Evolutionary conservation across 2,113 vertebrate species (phyloP), one percentile per base, ranked within the genome.

Genomic region (Romanogobio albipinnatus): DNA sequence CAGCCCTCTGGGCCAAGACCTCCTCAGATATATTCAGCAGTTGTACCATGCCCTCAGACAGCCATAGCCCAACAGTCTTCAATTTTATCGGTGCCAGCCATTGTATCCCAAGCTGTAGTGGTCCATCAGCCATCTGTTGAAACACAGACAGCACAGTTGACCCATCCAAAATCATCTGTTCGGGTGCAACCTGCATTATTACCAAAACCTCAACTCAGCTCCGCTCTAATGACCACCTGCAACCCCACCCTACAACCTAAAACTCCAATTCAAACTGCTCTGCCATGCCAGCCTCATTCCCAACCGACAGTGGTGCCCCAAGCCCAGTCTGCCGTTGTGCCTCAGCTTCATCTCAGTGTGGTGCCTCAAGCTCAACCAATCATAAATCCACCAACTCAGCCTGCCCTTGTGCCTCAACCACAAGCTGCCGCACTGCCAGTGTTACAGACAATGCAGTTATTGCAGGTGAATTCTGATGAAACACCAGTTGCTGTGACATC

Each of bases 371-470:
- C 82, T 62, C 93, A 93, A 86, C 66, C 89, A 79, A 76, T 83
- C 56, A 71, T 85, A 8, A 77, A 87, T 82, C 84, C 87, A 3
- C 86, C 89, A 47, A 51, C 89, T 64, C 91, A 91, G 22, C 89
- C 88, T 59, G 51, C 92, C 39, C 76, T 92, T 66, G 90, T 92
- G 51, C 91, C 93, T 71, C 92, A 96, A 89, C 90, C 94, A 33
- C 96, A 97, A 86, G 92, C 96, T 84, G 93, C 91, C 26, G 93
- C 98, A 77, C 94, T 98, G 83, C 96, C 98, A 0, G 89, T 99
- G 78, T 97, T 99, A 82, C 97, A 97, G 91, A 94, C 97, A 62
- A 96, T 99, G 97, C 98, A 99, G 84, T 96, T 99, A 78, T 95
- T 99, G 89, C 98, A 99, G 89, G 96, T 99, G 93, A 96, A 93